These are phyloP conservation scores for Heliconius hermathena DNA, from an alignment of 1,140 invertebrate genomes.

Conservation along the genomic window DNA sequence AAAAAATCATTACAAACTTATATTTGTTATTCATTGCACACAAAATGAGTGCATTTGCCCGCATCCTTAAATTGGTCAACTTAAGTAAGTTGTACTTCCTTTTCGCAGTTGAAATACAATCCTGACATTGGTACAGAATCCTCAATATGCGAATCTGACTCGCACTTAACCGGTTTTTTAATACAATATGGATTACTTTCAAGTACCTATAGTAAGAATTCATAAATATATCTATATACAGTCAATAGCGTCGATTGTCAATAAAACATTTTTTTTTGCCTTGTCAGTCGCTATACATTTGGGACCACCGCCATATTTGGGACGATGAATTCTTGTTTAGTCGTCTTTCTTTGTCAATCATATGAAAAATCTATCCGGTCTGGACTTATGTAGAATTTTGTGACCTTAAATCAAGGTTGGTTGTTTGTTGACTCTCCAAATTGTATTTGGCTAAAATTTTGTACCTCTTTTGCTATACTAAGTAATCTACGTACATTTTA, in stretches of 20 bases:
- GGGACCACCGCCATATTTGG: not conserved
- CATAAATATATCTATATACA: no score
- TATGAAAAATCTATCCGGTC: not conserved
- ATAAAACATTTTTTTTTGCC: not conserved
- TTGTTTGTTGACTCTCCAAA: not conserved
- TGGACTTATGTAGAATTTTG: not conserved
- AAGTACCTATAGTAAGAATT: no score
- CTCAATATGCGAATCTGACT: no score
- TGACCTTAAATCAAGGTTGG: not conserved
- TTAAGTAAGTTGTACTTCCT: no score
- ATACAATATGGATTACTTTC: no score
- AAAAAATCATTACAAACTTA: no score
- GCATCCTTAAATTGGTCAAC: no score
- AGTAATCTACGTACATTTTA: not conserved
- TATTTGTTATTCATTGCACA: no score
- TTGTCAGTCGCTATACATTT: not conserved
- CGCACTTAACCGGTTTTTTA: no score
- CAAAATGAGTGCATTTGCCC: no score
- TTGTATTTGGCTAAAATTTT: not conserved
- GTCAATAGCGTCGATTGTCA: not conserved
- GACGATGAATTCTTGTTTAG: not conserved
- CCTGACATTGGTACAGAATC: no score
- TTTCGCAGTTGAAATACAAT: no score
- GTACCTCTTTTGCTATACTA: not conserved
- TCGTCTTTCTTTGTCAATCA: not conserved